Percentiles rank a stretch among this genome's conserved stretches.
phyloP scores from a whole-genome alignment of 2,888 invertebrate species.

The Netelia fuscicornis region DNA sequence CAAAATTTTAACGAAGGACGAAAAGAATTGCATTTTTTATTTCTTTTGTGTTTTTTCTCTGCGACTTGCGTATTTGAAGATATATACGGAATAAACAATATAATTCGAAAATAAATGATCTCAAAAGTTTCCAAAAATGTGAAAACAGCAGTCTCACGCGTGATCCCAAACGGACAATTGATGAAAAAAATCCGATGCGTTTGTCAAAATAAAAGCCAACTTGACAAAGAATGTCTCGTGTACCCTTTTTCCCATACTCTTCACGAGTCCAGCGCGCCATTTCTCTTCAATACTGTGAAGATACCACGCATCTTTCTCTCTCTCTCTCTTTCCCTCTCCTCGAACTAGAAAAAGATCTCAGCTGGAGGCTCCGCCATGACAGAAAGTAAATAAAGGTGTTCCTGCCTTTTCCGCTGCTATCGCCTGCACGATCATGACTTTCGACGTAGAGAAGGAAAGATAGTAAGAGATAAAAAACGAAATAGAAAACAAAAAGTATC shows the following conservation, averaged over 20 bases:
- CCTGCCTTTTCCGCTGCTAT: not conserved
- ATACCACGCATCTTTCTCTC: not conserved
- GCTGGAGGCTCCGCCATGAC: constrained; percentile 5
- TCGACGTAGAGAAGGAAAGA: not conserved
- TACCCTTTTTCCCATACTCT: not conserved
- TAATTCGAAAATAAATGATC: no score
- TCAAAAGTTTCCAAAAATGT: no score
- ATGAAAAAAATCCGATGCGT: no score
- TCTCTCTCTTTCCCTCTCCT: not conserved
- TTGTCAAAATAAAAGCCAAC: no score
- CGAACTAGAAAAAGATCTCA: not conserved
- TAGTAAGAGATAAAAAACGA: not conserved
- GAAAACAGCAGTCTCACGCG: no score
- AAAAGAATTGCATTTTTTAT: no score
- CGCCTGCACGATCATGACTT: not conserved
- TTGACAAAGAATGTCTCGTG: no score
- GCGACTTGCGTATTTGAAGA: no score
- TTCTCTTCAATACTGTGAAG: constrained; percentile 29
- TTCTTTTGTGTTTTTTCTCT: no score
- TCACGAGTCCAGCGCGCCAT: not conserved
- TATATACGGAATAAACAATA: no score
- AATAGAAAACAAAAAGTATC: not conserved
- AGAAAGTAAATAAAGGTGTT: constrained; percentile 11
- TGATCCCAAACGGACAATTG: no score
- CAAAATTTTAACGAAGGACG: no score